These are phyloP conservation scores for Jordanella pulchra DNA, from an alignment of 2,797 vertebrate genomes.

Conservation along the genomic window DNA sequence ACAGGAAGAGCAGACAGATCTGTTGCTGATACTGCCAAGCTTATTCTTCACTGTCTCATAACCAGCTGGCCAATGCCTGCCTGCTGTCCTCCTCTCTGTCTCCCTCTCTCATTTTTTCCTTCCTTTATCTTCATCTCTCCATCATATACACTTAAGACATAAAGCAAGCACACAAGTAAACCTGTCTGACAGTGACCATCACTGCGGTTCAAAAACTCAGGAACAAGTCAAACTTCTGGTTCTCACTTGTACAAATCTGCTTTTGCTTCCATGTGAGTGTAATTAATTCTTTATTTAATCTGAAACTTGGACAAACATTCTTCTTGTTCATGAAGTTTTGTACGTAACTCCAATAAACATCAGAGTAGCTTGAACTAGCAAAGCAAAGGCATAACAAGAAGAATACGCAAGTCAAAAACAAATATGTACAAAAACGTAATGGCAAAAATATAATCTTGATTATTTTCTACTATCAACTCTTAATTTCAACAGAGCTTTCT, in stretches of 20 bases:
- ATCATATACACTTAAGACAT: neutral
- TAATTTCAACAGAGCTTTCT: neutral
- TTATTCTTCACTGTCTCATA: slow-evolving; percentile 66
- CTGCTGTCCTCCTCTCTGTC: slow-evolving; percentile 22
- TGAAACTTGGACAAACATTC: slow-evolving; percentile 30
- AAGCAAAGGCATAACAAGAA: neutral
- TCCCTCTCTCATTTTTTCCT: neutral
- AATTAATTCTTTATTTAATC: slow-evolving; percentile 46
- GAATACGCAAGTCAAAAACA: neutral
- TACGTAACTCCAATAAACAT: slow-evolving; percentile 23
- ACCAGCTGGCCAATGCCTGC: slow-evolving; percentile 36
- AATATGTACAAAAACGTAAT: neutral
- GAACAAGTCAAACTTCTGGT: slow-evolving; percentile 6
- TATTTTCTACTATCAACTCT: neutral
- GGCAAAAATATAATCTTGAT: neutral
- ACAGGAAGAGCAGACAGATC: slow-evolving; percentile 54
- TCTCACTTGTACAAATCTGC: slow-evolving; percentile 26
- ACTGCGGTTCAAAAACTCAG: slow-evolving; percentile 8
- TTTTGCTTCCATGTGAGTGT: slow-evolving; percentile 46
- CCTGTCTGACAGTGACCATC: slow-evolving; percentile 11
- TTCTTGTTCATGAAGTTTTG: slow-evolving; percentile 21
- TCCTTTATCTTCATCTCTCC: neutral
- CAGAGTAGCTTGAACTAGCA: slow-evolving; percentile 2
- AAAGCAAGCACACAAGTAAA: slow-evolving; percentile 20
- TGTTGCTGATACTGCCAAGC: slow-evolving; percentile 58